Percentiles rank a stretch among this genome's conserved stretches.
Conservation (phyloP, 1,140 invertebrate species). For the Brachionus calyciflorus region DNA sequence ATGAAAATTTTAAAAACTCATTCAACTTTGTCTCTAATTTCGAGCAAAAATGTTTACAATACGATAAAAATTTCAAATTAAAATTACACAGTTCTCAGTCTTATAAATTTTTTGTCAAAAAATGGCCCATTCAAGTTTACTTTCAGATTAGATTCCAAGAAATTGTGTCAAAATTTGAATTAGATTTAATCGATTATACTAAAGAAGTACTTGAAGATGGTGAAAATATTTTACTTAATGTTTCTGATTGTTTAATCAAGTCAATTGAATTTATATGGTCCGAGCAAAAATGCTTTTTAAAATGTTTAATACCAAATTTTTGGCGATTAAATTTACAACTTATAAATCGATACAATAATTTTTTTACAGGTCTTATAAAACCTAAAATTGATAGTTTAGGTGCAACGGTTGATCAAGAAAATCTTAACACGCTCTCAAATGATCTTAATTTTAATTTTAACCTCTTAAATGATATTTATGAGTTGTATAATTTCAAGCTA, state of each 20-base stretch:
- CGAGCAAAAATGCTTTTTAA: conserved; percentile 56
- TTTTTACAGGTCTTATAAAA: conserved; percentile 64
- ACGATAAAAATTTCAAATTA: background rate
- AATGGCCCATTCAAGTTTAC: conserved; percentile 90
- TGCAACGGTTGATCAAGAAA: background rate
- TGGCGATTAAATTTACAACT: conserved; percentile 82
- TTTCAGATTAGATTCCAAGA: conserved; percentile 87
- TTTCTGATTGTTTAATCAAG: conserved; percentile 52
- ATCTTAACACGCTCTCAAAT: background rate
- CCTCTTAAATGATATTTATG: conserved; percentile 6
- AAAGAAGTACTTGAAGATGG: conserved; percentile 49
- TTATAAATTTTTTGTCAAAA: conserved; percentile 67
- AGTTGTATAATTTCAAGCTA: conserved; percentile 16
- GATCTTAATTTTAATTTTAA: background rate
- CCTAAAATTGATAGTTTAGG: conserved; percentile 3
- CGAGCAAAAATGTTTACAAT: conserved; percentile 66
- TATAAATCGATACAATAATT: conserved; percentile 71
- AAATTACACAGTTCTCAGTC: conserved; percentile 15
- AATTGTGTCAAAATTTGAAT: conserved; percentile 72
- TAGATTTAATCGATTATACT: conserved; percentile 61
- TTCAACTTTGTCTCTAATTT: conserved; percentile 72
- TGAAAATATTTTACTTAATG: conserved; percentile 17
- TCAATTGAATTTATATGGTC: conserved; percentile 68
- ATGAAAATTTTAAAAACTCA: conserved; percentile 57
- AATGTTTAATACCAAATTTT: conserved; percentile 72